These are phyloP conservation scores for Capreolus pygargus DNA, from an alignment of 2,113 vertebrate species.

Conservation along the genomic window DNA sequence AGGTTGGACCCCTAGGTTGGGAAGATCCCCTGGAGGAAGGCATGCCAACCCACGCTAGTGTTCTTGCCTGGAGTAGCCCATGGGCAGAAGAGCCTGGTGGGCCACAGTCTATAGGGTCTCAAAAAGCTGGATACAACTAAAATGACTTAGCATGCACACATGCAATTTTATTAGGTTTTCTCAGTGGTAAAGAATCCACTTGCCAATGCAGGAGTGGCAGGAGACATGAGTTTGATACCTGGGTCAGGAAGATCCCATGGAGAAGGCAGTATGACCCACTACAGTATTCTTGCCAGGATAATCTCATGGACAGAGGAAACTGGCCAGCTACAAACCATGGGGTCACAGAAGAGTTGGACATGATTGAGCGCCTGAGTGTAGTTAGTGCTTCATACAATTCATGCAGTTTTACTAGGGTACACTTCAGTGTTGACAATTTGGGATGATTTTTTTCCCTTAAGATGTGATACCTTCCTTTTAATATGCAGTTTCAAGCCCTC, in stretches of 20 bases:
- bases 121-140: background rate
- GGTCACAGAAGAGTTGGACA: background rate
- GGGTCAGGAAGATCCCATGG: background rate
- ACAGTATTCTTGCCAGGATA: background rate
- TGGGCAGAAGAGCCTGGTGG: background rate
- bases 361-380: background rate
- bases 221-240: background rate
- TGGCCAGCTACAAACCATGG: background rate
- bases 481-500: background rate
- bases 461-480: background rate
- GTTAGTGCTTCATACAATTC: background rate
- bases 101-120: background rate
- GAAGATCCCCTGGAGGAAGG: background rate
- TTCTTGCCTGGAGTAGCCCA: background rate
- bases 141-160: background rate
- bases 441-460: background rate
- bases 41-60: background rate
- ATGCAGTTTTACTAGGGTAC: background rate
- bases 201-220: background rate
- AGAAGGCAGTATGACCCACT: background rate
- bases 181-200: background rate
- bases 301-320: background rate
- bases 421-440: background rate
- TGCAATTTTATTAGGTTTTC: background rate
- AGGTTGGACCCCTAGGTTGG: background rate